phyloP scores from a whole-genome alignment of 2,888 invertebrate genomes.

The Aradus depressus region DNA sequence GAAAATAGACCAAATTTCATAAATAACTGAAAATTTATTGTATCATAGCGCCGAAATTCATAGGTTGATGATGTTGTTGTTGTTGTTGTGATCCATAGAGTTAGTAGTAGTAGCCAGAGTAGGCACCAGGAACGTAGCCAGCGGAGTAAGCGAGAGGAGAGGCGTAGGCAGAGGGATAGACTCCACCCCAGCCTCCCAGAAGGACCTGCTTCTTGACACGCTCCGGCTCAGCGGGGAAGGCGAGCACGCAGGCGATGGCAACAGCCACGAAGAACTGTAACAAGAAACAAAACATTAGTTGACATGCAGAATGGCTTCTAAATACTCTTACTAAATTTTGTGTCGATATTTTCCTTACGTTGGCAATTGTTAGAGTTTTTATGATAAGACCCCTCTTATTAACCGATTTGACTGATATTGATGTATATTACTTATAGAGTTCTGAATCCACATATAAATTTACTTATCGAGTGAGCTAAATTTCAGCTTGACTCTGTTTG shows the following conservation, averaged over 20 bases:
- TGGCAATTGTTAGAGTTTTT: too few species aligned
- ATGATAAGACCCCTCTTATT: too few species aligned
- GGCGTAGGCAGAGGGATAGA: conserved; percentile 22
- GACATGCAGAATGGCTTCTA: too few species aligned
- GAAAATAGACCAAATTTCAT: neutral
- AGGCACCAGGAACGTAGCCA: conserved; percentile 18
- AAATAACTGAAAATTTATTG: conserved; percentile 6
- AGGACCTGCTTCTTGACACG: conserved; percentile 24
- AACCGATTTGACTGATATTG: too few species aligned
- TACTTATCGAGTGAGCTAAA: too few species aligned
- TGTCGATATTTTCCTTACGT: too few species aligned
- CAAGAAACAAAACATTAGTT: neutral
- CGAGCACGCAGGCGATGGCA: conserved; percentile 27
- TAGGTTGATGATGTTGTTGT: neutral
- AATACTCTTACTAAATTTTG: too few species aligned
- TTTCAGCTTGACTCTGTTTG: too few species aligned
- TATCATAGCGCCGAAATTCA: neutral
- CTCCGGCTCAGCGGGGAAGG: conserved; percentile 23
- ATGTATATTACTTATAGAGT: too few species aligned
- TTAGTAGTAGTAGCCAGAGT: conserved; percentile 4
- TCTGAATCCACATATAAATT: too few species aligned
- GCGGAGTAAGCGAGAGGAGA: conserved; percentile 21
- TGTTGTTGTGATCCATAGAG: conserved; percentile 1
- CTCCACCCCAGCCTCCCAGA: conserved; percentile 21
- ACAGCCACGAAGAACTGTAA: conserved; percentile 22